Conservation (phyloP, 2,888 invertebrate genomes). For the Myopa testacea region DNA sequence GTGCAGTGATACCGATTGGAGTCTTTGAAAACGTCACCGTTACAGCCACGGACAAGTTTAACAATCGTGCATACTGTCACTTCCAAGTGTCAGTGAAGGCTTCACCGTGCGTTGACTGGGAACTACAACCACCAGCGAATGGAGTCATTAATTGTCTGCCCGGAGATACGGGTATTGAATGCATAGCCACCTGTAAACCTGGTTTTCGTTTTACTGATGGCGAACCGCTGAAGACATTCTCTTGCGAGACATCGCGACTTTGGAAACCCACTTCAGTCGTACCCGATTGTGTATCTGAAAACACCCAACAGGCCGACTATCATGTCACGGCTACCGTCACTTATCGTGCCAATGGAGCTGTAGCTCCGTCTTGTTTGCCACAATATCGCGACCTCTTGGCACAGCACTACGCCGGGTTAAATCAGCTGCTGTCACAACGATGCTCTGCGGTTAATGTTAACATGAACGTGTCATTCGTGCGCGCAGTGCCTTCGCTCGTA, state of each 20-base stretch:
- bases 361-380: conserved; percentile 83
- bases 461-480: conserved; percentile 92
- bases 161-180: conserved; percentile 83
- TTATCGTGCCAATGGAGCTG: conserved; percentile 91
- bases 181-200: conserved; percentile 89
- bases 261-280: conserved; percentile 92
- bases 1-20: conserved; percentile 86
- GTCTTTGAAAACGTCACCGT: conserved; percentile 94
- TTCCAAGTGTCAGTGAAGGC: conserved; percentile 96
- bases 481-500: conserved; percentile 81
- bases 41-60: conserved; percentile 85
- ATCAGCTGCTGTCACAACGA: conserved; percentile 85
- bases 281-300: conserved; percentile 95
- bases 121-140: conserved; percentile 87
- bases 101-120: conserved; percentile 95
- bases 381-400: conserved; percentile 87
- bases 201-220: conserved; percentile 93
- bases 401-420: conserved; percentile 84
- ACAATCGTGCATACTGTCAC: conserved; percentile 89
- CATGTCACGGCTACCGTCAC: conserved; percentile 88
- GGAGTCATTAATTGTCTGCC: conserved; percentile 89
- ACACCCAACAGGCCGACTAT: conserved; percentile 94
- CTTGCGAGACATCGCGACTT: conserved; percentile 82
- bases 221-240: conserved; percentile 86
- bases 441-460: conserved; percentile 95